Base-by-base conservation (phyloP, 2,113 vertebrate genomes). In the Sialia sialis region DNA sequence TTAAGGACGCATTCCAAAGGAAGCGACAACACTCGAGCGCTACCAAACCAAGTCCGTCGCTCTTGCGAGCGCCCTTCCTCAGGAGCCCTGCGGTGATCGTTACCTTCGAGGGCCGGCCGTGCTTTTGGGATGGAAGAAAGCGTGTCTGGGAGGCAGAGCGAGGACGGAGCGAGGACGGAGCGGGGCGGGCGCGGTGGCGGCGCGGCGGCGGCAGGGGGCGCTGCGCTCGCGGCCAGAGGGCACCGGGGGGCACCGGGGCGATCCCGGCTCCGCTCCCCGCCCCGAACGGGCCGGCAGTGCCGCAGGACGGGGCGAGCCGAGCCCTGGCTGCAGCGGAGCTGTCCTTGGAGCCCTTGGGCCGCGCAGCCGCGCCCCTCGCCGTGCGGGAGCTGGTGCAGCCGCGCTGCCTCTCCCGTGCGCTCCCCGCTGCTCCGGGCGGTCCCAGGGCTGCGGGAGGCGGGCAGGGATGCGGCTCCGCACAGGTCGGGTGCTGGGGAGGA, bases 91-190 rank as follows among this genome's bases (percentile, higher is more conserved):
- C 17, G 20, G 6, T 5, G 38, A 6, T 9, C 19, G 1, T 10
- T 10, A 2, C 22, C 5, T 22, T 5, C 7, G 1, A 0, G 10
- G n/a, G 38, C 5, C 59, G 4, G 4, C 5, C 2, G 3, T 27
- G 0, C 19, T 29, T 9, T 8, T 3, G 62, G n/a, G 10, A 2
- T 4, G 36, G 13, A 8, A 13, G 13, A 1, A 29, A 13, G 13
- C 1, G 46, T 7, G 38, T 17, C 22, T 10, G 4, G 55, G 17
- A 5, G 48, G 52, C 26, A 1, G 7, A 32, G 46, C 32, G 29
- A 2, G 48, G 14, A 3, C 25, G 34, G 56, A n/a, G 2, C 30
- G 19, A 36, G 16, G 2, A 16, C 62, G 27, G 51, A 2, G 22
- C 43, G 22, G 16, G 16, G 6, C 16, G 11, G 49, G 13, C 17